These are phyloP conservation scores for Papilio gigon DNA, from an alignment of 2,888 invertebrate genomes.

Conservation along the genomic window DNA sequence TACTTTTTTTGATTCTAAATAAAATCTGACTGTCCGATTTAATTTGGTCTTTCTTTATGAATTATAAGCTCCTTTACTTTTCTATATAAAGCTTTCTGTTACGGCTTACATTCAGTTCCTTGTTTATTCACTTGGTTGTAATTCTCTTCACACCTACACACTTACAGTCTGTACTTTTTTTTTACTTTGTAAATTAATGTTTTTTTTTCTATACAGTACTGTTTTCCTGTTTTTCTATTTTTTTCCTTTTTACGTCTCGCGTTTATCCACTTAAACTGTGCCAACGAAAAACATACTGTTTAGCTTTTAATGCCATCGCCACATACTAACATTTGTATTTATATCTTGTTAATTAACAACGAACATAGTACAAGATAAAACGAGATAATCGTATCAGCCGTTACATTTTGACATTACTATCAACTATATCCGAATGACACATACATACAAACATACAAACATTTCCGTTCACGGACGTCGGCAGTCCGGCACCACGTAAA, in stretches of 20 bases:
- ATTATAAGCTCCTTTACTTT: background rate
- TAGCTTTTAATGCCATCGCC: too few relatives aligned
- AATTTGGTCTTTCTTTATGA: background rate
- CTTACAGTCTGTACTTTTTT: too few relatives aligned
- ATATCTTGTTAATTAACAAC: background rate
- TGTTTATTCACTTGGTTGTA: too few relatives aligned
- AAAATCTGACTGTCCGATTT: background rate
- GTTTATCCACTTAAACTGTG: too few relatives aligned
- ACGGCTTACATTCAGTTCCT: too few relatives aligned
- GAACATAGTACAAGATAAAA: background rate
- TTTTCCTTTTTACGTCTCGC: too few relatives aligned
- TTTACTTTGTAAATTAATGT: too few relatives aligned
- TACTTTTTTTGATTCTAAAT: background rate
- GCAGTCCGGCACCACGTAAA: conserved; percentile 55
- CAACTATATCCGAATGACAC: conserved; percentile 42
- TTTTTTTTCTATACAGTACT: too few relatives aligned
- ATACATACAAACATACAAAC: conserved; percentile 41
- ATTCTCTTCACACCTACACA: too few relatives aligned
- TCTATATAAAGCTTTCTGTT: too few relatives aligned
- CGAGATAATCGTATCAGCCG: conserved; percentile 31
- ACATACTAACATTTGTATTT: background rate
- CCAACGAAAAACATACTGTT: too few relatives aligned
- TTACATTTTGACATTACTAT: conserved; percentile 38
- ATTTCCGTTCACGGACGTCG: conserved; percentile 58
- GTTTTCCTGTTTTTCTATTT: too few relatives aligned